Evolutionary conservation across 2,888 invertebrate genomes (phyloP).

Genomic region (Trypoxylon attenuatum): DNA sequence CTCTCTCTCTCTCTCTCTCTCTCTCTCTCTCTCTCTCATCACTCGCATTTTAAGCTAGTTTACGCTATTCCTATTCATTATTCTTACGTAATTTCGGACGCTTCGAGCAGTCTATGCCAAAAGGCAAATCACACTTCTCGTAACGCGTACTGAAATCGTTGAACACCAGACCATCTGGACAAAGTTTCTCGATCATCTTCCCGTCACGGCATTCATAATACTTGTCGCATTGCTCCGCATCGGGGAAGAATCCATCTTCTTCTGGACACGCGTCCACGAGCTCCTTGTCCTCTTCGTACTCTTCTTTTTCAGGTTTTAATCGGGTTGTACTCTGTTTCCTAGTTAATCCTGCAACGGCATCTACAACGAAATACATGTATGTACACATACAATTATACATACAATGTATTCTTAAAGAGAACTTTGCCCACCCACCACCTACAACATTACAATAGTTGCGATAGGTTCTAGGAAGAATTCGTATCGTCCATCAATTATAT

Average conservation of each 20-base stretch:
- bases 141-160: slow-evolving; percentile 88
- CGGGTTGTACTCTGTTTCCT: too few species aligned
- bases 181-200: slow-evolving; percentile 84
- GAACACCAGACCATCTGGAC: slow-evolving; percentile 93
- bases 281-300: slow-evolving; percentile 76
- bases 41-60: too few species aligned
- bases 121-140: slow-evolving; percentile 91
- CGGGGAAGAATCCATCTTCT: slow-evolving; percentile 88
- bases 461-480: too few species aligned
- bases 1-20: too few species aligned
- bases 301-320: slow-evolving; percentile 61
- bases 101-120: slow-evolving; percentile 88
- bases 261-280: slow-evolving; percentile 86
- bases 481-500: too few species aligned
- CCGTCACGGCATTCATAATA: slow-evolving; percentile 89
- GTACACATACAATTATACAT: background rate
- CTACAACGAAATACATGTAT: slow-evolving; percentile 44
- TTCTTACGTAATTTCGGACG: slow-evolving; percentile 87
- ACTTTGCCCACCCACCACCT: too few species aligned
- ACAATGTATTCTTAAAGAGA: background rate
- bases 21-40: too few species aligned
- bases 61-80: too few species aligned
- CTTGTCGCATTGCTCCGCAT: slow-evolving; percentile 91
- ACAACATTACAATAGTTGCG: too few species aligned
- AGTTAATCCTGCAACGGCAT: slow-evolving; percentile 60